These are phyloP conservation scores for Andricus grossulariae DNA, from an alignment of 1,140 invertebrate genomes.

Conservation along the genomic window DNA sequence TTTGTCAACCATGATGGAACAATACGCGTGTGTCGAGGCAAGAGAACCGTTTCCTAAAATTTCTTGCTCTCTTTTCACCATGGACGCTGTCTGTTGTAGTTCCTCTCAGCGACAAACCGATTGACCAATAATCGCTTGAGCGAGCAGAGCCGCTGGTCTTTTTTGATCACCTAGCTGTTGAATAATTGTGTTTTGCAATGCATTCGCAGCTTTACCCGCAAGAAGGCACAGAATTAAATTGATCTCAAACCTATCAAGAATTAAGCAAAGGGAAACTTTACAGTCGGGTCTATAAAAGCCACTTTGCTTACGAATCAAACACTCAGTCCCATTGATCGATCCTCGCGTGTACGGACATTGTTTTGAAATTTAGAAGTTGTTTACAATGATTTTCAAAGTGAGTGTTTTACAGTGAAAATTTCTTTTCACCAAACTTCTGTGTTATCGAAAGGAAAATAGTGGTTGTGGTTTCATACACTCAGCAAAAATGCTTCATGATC, in stretches of 20 bases:
- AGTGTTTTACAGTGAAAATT: conserved; percentile 39
- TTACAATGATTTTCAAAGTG: conserved; percentile 49
- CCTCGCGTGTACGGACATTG: conserved; percentile 21
- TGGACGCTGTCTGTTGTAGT: conserved; percentile 37
- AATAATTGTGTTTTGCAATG: conserved; percentile 60
- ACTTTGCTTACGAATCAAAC: conserved; percentile 39
- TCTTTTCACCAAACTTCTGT: background rate
- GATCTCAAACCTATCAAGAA: conserved; percentile 12
- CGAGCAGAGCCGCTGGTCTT: conserved; percentile 27
- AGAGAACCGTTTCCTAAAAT: conserved; percentile 41
- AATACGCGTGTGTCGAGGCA: conserved; percentile 8
- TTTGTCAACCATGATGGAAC: background rate
- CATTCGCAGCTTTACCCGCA: conserved; percentile 35
- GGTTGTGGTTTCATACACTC: background rate
- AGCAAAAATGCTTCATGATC: too few species aligned
- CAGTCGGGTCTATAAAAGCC: conserved; percentile 50
- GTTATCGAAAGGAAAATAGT: background rate
- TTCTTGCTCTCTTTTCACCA: conserved; percentile 49
- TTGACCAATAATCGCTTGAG: conserved; percentile 53
- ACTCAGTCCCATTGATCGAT: conserved; percentile 44
- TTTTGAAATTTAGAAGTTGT: conserved; percentile 27
- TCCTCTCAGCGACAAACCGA: conserved; percentile 46
- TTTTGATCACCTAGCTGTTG: conserved; percentile 46
- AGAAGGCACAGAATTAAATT: background rate
- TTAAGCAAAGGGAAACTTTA: conserved; percentile 51